Evolutionary conservation across 2,888 invertebrate genomes (phyloP).

Genomic region (Proisotoma minuta): DNA sequence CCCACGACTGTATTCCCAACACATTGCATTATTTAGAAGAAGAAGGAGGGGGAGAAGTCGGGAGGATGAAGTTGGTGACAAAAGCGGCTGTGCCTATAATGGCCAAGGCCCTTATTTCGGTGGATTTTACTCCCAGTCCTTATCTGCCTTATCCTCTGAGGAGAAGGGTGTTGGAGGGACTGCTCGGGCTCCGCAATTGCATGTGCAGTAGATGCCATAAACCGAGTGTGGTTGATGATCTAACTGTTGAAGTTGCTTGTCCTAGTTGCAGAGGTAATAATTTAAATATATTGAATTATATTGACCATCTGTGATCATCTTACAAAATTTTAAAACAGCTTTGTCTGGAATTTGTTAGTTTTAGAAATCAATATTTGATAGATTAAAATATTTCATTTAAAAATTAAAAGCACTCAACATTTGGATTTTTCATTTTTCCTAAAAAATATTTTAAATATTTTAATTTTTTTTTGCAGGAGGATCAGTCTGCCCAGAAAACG

Average conservation of each 20-base stretch:
- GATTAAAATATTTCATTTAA: too few relatives aligned
- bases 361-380: too few relatives aligned
- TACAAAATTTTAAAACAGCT: too few relatives aligned
- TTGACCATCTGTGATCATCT: too few relatives aligned
- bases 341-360: too few relatives aligned
- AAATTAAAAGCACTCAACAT: too few relatives aligned
- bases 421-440: too few relatives aligned
- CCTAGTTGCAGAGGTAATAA: too few relatives aligned
- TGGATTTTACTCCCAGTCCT: constrained; percentile 42
- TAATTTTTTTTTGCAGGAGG: too few relatives aligned
- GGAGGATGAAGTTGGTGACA: constrained; percentile 31
- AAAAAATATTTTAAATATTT: too few relatives aligned
- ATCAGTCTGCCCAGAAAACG: constrained; percentile 33
- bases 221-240: constrained; percentile 28
- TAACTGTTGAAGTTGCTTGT: constrained; percentile 35
- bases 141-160: constrained; percentile 37
- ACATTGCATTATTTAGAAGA: constrained; percentile 41
- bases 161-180: constrained; percentile 25
- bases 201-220: constrained; percentile 35
- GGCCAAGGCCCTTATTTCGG: constrained; percentile 36
- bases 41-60: constrained; percentile 20
- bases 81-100: constrained; percentile 39
- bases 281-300: too few relatives aligned
- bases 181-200: constrained; percentile 36
- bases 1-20: constrained; percentile 45